Evolutionary conservation across 1,140 invertebrate species (phyloP), one percentile per base, ranked within the genome.

Genomic region (Chlorops oryzae): DNA sequence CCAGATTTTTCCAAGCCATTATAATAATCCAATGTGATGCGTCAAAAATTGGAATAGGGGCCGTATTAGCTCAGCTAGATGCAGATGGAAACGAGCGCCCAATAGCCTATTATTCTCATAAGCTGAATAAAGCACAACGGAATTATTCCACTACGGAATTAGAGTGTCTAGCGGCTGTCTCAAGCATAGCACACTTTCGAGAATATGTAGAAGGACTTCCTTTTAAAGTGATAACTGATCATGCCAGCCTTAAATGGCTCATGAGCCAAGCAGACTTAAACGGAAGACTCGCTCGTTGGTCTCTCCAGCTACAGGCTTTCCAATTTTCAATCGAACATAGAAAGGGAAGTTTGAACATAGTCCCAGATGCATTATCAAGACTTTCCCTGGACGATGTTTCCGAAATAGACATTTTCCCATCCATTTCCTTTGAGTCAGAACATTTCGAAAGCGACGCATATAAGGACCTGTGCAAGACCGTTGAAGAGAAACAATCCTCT

Each of bases 21-120:
- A n/a, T 73, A 47, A 40, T 54, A 1, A 38, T 74, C 5, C 62
- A 69, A 22, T 68, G 62, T 20, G 73, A 73, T 55, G 72, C 70
- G 0, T 63, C 59, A 15, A 55, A 43, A 34, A 44, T 49, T 2
- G 72, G 65, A 1, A 41, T 69, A 3, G 73, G 66, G 0, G 63
- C 58, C 1, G 59, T 74, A 1, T 40, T 74, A 0, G 49, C 41
- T 2, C 71, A 76, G 50, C 9, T 18, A 3, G 54, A 55, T 9
- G n/a, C 42, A 13, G 54, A 61, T 1, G 55, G 50, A 0, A 13
- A 37, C 2, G 56, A 67, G n/a, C 24, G 48, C 17, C 52, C 60
- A n/a, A n/a, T n/a, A n/a, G n/a, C n/a, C n/a, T n/a, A n/a, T n/a
- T n/a, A n/a, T n/a, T n/a, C n/a, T n/a, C n/a, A n/a, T n/a, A n/a